Base-by-base conservation (phyloP, 1,140 invertebrate genomes). In the Idris sp. region DNA sequence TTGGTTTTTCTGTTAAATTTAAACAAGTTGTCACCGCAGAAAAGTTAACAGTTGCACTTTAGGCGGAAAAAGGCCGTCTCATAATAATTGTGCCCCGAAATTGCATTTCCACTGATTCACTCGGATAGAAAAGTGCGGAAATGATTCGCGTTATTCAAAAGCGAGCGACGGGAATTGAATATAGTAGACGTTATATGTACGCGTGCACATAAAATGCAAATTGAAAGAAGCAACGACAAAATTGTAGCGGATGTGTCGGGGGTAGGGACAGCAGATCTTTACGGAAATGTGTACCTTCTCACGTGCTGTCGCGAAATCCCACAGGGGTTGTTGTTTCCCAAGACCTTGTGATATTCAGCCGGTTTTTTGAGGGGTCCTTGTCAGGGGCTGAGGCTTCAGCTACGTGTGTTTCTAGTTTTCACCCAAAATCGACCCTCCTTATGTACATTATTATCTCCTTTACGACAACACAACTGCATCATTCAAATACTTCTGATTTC, bases 321-420 rank as follows among this genome's bases (percentile, higher is more conserved):
- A 49, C 38, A 74, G 61, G 71, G 71, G 71, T 46, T 74, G 71
- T 62, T 56, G 71, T 62, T 74, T 74, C 71, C 61, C 71, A 74
- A 74, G 71, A 67, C 61, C 71, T 74, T 74, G n/a, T n/a, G 71
- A 74, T 61, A 67, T 67, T 67, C 62, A 67, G 41, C 61, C 46
- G 53, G 61, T 74, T 65, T 49, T 22, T 28, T 61, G 46, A 61
- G 69, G 59, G 65, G 35, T 8, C 2, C 6, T 1, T 40, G 48
- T 10, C 31, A 22, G 41, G 31, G 46, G 41, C 19, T 64, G 28
- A 54, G 51, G 22, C 26, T 30, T 11, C 10, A 8, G 31, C 19
- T 53, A 69, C 53, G 46, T 46, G 18, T 22, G 25, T 19, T 72
- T 36, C 26, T 40, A 51, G 51, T 43, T 58, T 64, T 30, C 44